phyloP scores from a whole-genome alignment of 1,140 invertebrate species.

The Popillia japonica region DNA sequence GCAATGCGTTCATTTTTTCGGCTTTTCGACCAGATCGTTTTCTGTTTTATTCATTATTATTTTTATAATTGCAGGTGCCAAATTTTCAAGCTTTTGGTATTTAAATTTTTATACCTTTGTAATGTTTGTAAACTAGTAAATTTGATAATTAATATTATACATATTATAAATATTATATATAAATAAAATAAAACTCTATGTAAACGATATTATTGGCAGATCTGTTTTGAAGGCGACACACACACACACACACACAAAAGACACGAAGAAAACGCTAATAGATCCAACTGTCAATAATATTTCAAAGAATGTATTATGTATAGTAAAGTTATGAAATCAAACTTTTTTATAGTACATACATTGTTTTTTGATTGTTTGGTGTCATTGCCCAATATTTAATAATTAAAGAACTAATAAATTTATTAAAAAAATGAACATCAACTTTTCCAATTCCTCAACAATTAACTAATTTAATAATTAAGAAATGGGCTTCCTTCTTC shows the following conservation, averaged over 20 bases:
- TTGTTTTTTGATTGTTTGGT: conserved; percentile 40
- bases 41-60: neutral
- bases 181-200: neutral
- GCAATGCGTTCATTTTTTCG: neutral
- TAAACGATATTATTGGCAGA: conserved; percentile 43
- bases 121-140: conserved; percentile 45
- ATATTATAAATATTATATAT: conserved; percentile 20
- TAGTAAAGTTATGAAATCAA: conserved; percentile 43
- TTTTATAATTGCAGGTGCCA: conserved; percentile 46
- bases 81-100: conserved; percentile 47
- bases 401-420: conserved; percentile 37
- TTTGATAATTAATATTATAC: conserved; percentile 44
- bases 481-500: too few species aligned
- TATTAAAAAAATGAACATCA: conserved; percentile 26
- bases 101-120: conserved; percentile 46
- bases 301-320: conserved; percentile 40
- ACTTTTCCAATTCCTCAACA: neutral
- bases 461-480: too few species aligned
- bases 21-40: neutral
- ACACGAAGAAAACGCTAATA: neutral
- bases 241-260: too few species aligned
- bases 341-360: conserved; percentile 43
- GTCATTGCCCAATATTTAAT: conserved; percentile 40
- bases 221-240: neutral
- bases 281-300: conserved; percentile 40